Percentiles rank a stretch among this genome's conserved stretches.
phyloP scores from a whole-genome alignment of 2,888 invertebrate genomes.

The Nemurella pictetii region DNA sequence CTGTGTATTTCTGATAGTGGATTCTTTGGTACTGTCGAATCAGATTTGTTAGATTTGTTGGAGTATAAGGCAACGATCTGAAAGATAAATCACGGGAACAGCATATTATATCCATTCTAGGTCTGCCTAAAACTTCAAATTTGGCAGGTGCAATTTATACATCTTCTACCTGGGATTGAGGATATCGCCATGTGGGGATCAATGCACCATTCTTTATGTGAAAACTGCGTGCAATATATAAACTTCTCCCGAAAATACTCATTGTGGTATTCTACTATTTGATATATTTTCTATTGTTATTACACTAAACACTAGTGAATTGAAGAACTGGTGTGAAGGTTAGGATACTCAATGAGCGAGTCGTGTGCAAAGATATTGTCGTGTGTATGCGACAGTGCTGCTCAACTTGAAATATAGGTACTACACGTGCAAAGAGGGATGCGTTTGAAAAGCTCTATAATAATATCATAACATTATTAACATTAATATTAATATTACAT shows the following conservation, averaged over 20 bases:
- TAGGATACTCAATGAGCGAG: no score
- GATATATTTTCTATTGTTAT: no score
- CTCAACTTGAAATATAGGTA: no score
- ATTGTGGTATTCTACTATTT: not conserved
- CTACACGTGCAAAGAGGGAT: no score
- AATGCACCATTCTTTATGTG: not conserved
- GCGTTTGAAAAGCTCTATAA: no score
- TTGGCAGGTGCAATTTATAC: not conserved
- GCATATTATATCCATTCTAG: not conserved
- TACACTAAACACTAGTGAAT: no score
- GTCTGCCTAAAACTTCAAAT: not conserved
- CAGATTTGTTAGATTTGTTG: slow-evolving; percentile 47
- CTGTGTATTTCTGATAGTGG: slow-evolving; percentile 62
- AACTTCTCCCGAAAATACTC: not conserved
- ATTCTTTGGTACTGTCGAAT: slow-evolving; percentile 68
- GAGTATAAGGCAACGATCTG: slow-evolving; percentile 1
- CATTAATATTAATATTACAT: no score
- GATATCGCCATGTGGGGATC: not conserved
- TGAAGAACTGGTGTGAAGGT: no score
- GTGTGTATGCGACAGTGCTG: no score
- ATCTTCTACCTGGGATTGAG: not conserved
- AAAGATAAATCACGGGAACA: no score
- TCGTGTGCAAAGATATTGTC: no score
- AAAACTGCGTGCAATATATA: not conserved
- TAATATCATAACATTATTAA: no score